Base-by-base conservation (phyloP, 2,113 vertebrate genomes). In the Terrapene triunguis region DNA sequence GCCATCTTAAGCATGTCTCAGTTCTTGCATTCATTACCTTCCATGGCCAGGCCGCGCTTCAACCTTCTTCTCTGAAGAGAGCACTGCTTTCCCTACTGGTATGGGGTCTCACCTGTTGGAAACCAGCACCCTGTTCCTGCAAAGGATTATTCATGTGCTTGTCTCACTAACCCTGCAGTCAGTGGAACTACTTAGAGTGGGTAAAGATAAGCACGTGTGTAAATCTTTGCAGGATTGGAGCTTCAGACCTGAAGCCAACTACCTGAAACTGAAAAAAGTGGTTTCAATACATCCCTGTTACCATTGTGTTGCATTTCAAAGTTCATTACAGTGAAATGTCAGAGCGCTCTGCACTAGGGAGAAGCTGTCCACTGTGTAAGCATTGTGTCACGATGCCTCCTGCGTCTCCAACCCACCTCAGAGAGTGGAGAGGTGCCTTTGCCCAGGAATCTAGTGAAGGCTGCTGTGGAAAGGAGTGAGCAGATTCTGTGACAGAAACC, bases 1-100 rank as follows among this genome's bases (percentile, higher is more conserved):
- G 5, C 29, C 80, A 90, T 90, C 93, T 93, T 89, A 92, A 62
- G 47, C 10, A 89, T 4, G 14, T 95, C 16, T 84, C 80, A 88
- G 59, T 95, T 35, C 53, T 13, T 90, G 85, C 38, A 44, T 84
- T 90, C 91, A 96, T 82, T 55, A 14, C n/a, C 81, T 12, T 19
- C 14, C 79, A 3, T 76, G 84, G 74, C 42, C 74, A 53, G n/a
- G 13, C 76, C 91, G 16, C n/a, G 81, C 69, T 89, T 90, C 57
- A 80, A 6, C 85, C 82, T 80, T 84, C 85, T 76, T 82, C 69
- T 92, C n/a, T 55, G 48, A 55, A 48, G 51, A 14, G 1, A 1
- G 1, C 25, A 76, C 16, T 17, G 59, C 81, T 90, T 38, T 57
- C 82, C 93, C 17, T 38, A 62, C 90, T 92, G 90, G 81, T 87